A percentile compares a stretch with the other conserved stretches of the same genome.
Evolutionary conservation across 2,797 vertebrate genomes (phyloP).

Genomic region (Pampus argenteus): DNA sequence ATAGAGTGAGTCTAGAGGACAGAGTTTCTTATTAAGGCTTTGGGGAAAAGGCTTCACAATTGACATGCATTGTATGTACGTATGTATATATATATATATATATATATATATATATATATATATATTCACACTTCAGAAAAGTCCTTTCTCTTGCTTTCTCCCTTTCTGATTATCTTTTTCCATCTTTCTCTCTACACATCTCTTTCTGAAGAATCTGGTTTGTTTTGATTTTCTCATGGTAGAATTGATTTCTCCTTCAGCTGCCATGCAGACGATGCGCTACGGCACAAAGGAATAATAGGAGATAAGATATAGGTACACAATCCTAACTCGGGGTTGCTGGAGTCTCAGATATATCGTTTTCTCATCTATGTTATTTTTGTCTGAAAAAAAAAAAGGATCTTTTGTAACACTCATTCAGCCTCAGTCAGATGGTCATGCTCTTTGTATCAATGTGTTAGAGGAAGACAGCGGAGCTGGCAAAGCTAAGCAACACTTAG

Average conservation of each 20-base stretch:
- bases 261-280: constrained; percentile 49
- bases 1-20: constrained; percentile 63
- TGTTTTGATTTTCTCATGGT: constrained; percentile 63
- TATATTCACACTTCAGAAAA: constrained; percentile 31
- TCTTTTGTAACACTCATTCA: constrained; percentile 66
- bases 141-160: constrained; percentile 11
- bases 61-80: constrained; percentile 49
- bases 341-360: constrained; percentile 53
- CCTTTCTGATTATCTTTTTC: constrained; percentile 24
- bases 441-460: constrained; percentile 15
- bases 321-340: constrained; percentile 61
- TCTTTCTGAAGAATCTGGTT: constrained; percentile 60
- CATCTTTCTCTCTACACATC: constrained; percentile 27
- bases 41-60: constrained; percentile 62
- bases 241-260: constrained; percentile 74
- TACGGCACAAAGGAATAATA: constrained; percentile 57
- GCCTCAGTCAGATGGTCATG: constrained; percentile 46
- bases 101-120: constrained; percentile 32
- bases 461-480: constrained; percentile 5
- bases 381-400: constrained; percentile 67
- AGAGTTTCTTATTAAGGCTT: constrained; percentile 75
- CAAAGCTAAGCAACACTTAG: not conserved
- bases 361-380: constrained; percentile 68
- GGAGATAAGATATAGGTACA: constrained; percentile 68
- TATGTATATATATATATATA: constrained; percentile 29